Conservation (phyloP, 1,140 invertebrate genomes). For the Drosophila micromelanica region DNA sequence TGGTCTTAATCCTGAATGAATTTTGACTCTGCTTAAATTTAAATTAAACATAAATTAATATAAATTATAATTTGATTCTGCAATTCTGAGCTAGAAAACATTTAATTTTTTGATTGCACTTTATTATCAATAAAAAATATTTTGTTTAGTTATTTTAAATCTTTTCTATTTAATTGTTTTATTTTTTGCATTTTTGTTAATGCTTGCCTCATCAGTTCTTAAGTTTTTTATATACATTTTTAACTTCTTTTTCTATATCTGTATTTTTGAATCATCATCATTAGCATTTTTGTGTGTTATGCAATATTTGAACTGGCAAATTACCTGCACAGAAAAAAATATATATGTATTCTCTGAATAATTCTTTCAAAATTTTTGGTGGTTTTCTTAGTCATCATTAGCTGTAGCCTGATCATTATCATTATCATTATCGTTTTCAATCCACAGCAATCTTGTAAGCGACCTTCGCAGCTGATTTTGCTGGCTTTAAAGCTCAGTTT, state of each 20-base stretch:
- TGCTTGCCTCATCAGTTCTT: slow-evolving; percentile 9
- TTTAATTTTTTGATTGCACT: neutral
- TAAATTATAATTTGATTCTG: too few species aligned
- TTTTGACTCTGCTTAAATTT: too few species aligned
- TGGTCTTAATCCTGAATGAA: too few species aligned
- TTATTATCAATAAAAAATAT: too few species aligned
- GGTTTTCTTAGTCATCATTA: slow-evolving; percentile 6
- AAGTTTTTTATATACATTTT: neutral
- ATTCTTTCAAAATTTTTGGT: slow-evolving; percentile 2
- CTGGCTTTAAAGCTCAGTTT: slow-evolving; percentile 44
- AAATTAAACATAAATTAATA: too few species aligned
- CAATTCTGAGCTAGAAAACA: neutral
- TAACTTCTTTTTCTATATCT: neutral
- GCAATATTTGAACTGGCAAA: neutral
- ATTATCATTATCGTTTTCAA: slow-evolving; percentile 23
- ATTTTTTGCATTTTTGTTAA: neutral
- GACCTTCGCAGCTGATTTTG: slow-evolving; percentile 53
- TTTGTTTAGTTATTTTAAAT: neutral
- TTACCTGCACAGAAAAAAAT: neutral
- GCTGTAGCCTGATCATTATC: slow-evolving; percentile 11
- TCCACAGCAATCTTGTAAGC: slow-evolving; percentile 49
- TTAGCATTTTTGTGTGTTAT: neutral
- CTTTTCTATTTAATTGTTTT: neutral
- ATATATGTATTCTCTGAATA: slow-evolving; percentile 18
- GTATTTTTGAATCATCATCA: neutral